Evolutionary conservation across 2,113 vertebrate genomes (phyloP).

Genomic region (Nannobrachium achirus): DNA sequence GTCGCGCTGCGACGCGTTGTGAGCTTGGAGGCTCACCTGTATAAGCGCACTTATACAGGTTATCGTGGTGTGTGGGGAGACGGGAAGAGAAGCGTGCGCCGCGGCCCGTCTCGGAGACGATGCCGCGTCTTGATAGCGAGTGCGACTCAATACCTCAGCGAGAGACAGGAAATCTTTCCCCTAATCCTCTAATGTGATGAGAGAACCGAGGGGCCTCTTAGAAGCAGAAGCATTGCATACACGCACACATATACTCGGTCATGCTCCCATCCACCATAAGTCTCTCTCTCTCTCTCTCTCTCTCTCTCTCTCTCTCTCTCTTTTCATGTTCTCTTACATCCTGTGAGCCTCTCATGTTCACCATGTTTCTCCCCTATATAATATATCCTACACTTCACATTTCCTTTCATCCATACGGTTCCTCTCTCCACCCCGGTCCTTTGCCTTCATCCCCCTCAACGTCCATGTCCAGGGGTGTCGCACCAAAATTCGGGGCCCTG

Average conservation of each 20-base stretch:
- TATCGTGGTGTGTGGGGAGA: constrained; percentile 1
- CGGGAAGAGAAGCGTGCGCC: constrained; percentile 1
- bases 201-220: constrained; percentile 12
- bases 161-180: constrained; percentile 31
- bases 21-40: too few species aligned
- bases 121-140: constrained; percentile 25
- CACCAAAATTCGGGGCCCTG: too few species aligned
- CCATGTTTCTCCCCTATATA: too few species aligned
- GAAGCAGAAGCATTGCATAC: constrained; percentile 25
- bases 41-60: constrained; percentile 43
- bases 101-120: constrained; percentile 39
- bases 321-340: background rate
- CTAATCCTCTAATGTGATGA: constrained; percentile 38
- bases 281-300: constrained; percentile 10
- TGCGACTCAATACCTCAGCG: constrained; percentile 26
- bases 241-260: background rate
- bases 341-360: too few species aligned
- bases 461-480: too few species aligned
- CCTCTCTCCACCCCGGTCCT: constrained; percentile 8
- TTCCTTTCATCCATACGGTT: background rate
- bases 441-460: background rate
- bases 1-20: too few species aligned
- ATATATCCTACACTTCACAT: too few species aligned
- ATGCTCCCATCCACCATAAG: background rate
- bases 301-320: background rate